A percentile compares a stretch with the other conserved stretches of the same genome.
phyloP scores from a whole-genome alignment of 2,888 invertebrate species.

The Shargacucullia verbasci region DNA sequence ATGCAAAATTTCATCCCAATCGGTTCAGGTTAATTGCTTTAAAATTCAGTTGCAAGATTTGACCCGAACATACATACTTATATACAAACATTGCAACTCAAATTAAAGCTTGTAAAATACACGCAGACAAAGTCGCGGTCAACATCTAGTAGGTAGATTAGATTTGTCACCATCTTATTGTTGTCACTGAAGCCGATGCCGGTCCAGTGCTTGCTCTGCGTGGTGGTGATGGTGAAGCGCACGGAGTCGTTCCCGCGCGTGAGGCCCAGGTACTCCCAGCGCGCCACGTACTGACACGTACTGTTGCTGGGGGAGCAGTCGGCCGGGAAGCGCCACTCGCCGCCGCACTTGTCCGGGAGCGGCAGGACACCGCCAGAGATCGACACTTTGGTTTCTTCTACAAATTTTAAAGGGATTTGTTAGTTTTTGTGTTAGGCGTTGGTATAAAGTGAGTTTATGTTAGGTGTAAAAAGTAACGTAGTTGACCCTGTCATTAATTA shows the following conservation, averaged over 20 bases:
- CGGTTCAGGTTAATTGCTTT: too few species aligned
- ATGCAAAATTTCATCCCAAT: too few species aligned
- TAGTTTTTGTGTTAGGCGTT: too few species aligned
- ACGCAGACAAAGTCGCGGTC: too few species aligned
- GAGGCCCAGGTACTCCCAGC: constrained; percentile 93
- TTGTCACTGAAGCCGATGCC: constrained; percentile 96
- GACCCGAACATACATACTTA: too few species aligned
- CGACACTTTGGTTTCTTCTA: constrained; percentile 85
- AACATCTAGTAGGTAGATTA: too few species aligned
- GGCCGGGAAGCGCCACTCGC: constrained; percentile 93
- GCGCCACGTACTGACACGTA: constrained; percentile 93
- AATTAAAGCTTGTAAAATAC: too few species aligned
- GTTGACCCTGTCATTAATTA: too few species aligned
- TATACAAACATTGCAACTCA: too few species aligned
- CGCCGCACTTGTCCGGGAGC: constrained; percentile 90
- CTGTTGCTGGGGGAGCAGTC: constrained; percentile 90
- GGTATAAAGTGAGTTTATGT: too few species aligned
- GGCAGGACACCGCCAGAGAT: constrained; percentile 76
- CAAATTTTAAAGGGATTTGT: neutral
- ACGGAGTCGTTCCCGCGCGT: constrained; percentile 92
- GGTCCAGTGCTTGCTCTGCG: constrained; percentile 95
- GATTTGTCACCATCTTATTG: constrained; percentile 91
- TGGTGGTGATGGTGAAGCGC: constrained; percentile 94
- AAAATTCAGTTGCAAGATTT: too few species aligned
- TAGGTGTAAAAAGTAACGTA: too few species aligned